These are phyloP conservation scores for Solen grandis DNA, from an alignment of 1,140 invertebrate species.

Conservation along the genomic window DNA sequence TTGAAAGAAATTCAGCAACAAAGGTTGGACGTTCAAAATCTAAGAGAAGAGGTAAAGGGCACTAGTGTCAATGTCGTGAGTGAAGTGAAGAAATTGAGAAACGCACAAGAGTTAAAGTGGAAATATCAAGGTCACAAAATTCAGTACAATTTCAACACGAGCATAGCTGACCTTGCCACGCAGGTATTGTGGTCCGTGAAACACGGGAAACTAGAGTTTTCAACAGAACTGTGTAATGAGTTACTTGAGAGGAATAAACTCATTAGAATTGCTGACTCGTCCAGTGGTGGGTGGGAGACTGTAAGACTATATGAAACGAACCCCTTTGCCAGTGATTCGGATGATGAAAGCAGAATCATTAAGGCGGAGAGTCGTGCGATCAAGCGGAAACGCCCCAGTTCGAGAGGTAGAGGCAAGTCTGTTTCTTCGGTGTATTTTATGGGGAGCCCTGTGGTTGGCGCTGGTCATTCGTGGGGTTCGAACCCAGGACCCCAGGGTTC, in stretches of 20 bases:
- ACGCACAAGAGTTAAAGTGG: neutral
- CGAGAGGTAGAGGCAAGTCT: neutral
- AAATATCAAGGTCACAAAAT: neutral
- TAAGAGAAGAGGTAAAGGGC: neutral
- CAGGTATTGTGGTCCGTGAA: neutral
- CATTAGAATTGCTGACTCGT: neutral
- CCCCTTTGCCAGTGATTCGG: slow-evolving; percentile 6
- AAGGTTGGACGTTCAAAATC: neutral
- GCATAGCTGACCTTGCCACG: neutral
- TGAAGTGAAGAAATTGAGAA: neutral
- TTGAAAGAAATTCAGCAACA: neutral
- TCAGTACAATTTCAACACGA: neutral
- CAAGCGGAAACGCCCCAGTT: neutral
- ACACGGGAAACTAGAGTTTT: neutral
- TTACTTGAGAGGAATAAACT: neutral
- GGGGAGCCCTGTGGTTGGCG: too few relatives aligned
- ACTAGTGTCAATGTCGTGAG: neutral
- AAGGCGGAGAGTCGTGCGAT: neutral
- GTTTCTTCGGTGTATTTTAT: neutral
- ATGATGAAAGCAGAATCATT: slow-evolving; percentile 2
- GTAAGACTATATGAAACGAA: slow-evolving; percentile 9
- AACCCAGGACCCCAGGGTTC: neutral
- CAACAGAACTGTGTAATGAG: neutral
- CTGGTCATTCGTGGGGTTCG: neutral
- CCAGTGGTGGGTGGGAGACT: neutral